Base-by-base conservation (phyloP, 2,797 vertebrate species). In the Xerus rutilus region DNA sequence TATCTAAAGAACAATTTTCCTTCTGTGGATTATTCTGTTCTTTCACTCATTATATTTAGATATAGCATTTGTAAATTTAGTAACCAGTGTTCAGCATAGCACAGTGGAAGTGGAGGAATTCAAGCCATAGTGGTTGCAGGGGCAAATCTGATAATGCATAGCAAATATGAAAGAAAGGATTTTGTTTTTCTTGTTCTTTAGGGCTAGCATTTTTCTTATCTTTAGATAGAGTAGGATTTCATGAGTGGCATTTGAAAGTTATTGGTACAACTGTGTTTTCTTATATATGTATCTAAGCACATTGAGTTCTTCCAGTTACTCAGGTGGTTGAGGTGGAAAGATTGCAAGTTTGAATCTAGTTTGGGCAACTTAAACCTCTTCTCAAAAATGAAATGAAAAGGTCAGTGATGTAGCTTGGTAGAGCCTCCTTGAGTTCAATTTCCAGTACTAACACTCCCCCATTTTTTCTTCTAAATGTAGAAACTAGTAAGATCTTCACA, bases 41-140 rank as follows among this genome's bases (percentile, higher is more conserved):
- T 69, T 18, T 84, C 65, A 93, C 45, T 77, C 77, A 43, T 32
- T 81, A 23, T 47, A 59, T 83, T 86, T 94, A 89, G 35, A 45
- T 73, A 94, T 9, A 78, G 23, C 6, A 57, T 85, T 93, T 94
- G 91, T 81, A 92, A 86, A 93, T 89, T 67, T 78, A 70, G 7
- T 95, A 43, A 76, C 69, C 65, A 86, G 79, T 43, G 7, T 86
- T 78, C 67, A 82, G 30, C 65, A 89, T 11, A 64, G 62, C 67
- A 74, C n/a, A 93, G 35, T 84, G 14, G 17, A 79, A 74, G 52
- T 93, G 8, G 72, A 82, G 35, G 72, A 89, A 91, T 83, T 95
- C 20, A 89, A 59, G 35, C 32, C 70, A 10, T 77, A 77, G 32
- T 21, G 52, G 30, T 94, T 95, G 43, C n/a, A 28, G 77, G 17